These are phyloP conservation scores for Phoxinus phoxinus DNA, from an alignment of 2,113 vertebrate genomes.

Conservation along the genomic window DNA sequence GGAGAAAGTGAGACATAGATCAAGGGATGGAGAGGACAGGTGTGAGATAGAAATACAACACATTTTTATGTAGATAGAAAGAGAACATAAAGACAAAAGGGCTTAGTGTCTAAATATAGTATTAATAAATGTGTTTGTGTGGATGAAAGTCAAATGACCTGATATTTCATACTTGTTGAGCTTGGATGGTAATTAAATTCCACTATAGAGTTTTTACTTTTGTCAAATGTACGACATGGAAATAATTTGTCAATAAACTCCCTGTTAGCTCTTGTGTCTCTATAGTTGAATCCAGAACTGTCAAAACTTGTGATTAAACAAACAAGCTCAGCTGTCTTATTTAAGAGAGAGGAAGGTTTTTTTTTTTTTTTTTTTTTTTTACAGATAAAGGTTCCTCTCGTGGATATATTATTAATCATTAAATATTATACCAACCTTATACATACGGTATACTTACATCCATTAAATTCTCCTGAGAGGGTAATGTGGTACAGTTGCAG, in stretches of 20 bases:
- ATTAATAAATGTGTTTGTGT: not conserved
- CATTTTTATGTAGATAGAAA: slow-evolving; percentile 9
- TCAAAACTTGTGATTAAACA: not conserved
- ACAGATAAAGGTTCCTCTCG: too few species aligned
- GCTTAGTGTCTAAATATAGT: not conserved
- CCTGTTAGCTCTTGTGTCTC: not conserved
- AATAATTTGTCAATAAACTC: not conserved
- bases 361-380: too few species aligned
- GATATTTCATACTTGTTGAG: not conserved
- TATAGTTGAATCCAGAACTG: not conserved
- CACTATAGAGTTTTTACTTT: not conserved
- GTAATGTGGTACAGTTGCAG: not conserved
- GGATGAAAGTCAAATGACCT: not conserved
- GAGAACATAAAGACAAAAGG: not conserved
- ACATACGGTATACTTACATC: too few species aligned
- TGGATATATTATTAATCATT: too few species aligned
- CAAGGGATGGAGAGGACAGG: not conserved
- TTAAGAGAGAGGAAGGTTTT: not conserved
- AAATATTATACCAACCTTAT: too few species aligned
- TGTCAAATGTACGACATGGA: not conserved
- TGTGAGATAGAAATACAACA: not conserved
- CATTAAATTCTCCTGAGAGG: not conserved
- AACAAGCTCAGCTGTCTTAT: not conserved
- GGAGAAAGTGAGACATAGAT: slow-evolving; percentile 9
- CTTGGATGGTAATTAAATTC: not conserved